A percentile compares a stretch with the other conserved stretches of the same genome.
phyloP scores from a whole-genome alignment of 92 coral and sea anemone genomes.

The Palythoa grandiflora region DNA sequence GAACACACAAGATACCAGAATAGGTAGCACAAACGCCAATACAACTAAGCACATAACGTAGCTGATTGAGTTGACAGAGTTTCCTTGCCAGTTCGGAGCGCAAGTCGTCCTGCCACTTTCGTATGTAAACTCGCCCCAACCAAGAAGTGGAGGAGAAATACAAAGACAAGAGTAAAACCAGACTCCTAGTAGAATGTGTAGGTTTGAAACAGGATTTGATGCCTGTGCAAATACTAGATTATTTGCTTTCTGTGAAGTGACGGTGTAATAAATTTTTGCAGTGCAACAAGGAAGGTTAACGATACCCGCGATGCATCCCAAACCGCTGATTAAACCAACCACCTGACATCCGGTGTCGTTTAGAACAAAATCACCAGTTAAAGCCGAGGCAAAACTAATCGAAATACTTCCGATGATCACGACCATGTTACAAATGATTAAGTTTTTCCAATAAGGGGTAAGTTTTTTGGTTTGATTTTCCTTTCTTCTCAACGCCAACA shows the following conservation, averaged over 20 bases:
- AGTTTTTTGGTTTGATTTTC: constrained; percentile 28
- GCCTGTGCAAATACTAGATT: neutral
- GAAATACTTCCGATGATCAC: neutral
- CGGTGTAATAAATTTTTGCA: constrained; percentile 13
- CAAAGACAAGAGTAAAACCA: constrained; percentile 10
- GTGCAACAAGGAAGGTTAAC: neutral
- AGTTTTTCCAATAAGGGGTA: neutral
- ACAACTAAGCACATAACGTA: neutral
- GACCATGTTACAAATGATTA: neutral
- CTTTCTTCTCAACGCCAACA: constrained; percentile 4
- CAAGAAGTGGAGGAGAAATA: constrained; percentile 14
- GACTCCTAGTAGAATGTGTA: neutral
- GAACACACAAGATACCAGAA: constrained; percentile 2
- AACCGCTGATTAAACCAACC: neutral
- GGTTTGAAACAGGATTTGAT: neutral
- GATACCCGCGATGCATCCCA: constrained; percentile 2
- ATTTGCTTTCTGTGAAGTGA: constrained; percentile 15
- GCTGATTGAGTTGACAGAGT: neutral
- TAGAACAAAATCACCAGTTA: neutral
- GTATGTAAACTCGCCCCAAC: constrained; percentile 13
- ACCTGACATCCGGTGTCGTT: constrained; percentile 4
- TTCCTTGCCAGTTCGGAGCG: constrained; percentile 31
- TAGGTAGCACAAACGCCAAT: constrained; percentile 2
- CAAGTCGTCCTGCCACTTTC: neutral
- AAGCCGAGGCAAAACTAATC: constrained; percentile 8